Evolutionary conservation across 2,888 invertebrate genomes (phyloP).

Genomic region (Merodon equestris): DNA sequence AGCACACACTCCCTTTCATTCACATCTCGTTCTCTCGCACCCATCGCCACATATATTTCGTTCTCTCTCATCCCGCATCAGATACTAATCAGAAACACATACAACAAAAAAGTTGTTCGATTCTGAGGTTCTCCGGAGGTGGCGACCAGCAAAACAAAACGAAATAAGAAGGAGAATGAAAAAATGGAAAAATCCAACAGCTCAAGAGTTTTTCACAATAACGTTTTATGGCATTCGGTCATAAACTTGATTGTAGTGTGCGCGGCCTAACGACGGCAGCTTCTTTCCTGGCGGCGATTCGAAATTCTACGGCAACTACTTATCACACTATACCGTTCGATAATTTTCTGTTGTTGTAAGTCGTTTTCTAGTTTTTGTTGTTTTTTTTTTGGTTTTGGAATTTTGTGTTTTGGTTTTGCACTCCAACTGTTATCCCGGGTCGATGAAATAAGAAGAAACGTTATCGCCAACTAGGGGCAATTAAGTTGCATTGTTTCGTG

Average conservation of each 20-base stretch:
- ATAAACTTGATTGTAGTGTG: slow-evolving; percentile 77
- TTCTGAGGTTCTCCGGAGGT: slow-evolving; percentile 56
- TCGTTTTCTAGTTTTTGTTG: slow-evolving; percentile 14
- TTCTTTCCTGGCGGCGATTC: slow-evolving; percentile 59
- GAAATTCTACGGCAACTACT: slow-evolving; percentile 40
- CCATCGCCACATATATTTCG: no score
- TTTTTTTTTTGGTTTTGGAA: no score
- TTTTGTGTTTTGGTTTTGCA: slow-evolving; percentile 8
- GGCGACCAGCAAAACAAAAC: slow-evolving; percentile 58
- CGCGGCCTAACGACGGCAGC: slow-evolving; percentile 66
- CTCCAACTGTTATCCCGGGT: background rate
- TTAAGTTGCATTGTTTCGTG: background rate
- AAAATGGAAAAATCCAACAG: slow-evolving; percentile 65
- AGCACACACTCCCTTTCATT: slow-evolving; percentile 28
- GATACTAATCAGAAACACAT: slow-evolving; percentile 1
- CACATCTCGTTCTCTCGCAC: slow-evolving; percentile 6
- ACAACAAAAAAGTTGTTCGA: slow-evolving; percentile 44
- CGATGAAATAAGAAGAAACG: background rate
- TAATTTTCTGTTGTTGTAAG: slow-evolving; percentile 32
- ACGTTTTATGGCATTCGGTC: slow-evolving; percentile 79
- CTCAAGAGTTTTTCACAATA: slow-evolving; percentile 77
- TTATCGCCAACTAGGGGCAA: background rate
- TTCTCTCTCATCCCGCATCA: background rate
- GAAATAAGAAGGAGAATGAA: no score
- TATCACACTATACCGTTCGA: slow-evolving; percentile 19